Percentiles rank a stretch among this genome's conserved stretches.
phyloP scores from a whole-genome alignment of 92 coral and sea anemone genomes.

The Anthopleura xanthogrammica region DNA sequence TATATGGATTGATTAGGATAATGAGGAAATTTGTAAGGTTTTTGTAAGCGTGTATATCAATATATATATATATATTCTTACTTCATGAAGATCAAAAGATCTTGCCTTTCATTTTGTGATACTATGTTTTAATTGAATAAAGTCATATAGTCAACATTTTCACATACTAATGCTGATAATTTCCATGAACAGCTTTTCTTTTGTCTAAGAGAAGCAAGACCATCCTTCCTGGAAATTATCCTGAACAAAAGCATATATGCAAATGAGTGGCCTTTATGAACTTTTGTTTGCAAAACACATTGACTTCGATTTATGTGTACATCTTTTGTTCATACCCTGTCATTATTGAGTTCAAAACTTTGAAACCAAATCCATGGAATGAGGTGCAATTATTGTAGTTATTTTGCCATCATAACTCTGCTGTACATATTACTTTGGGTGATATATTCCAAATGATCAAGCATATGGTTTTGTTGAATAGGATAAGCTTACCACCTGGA shows the following conservation, averaged over 20 bases:
- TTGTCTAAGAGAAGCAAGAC: not conserved
- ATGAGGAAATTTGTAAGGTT: not conserved
- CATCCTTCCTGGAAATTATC: constrained; percentile 1
- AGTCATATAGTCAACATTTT: not conserved
- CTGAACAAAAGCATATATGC: constrained; percentile 12
- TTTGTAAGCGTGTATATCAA: not conserved
- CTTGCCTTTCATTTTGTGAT: not conserved
- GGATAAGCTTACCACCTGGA: not conserved
- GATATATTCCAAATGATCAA: not conserved
- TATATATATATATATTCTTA: not conserved
- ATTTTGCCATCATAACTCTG: no score
- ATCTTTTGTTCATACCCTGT: constrained; percentile 4
- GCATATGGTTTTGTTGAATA: not conserved
- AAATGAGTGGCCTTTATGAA: constrained; percentile 2
- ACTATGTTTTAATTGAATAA: not conserved
- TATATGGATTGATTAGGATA: not conserved
- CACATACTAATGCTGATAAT: not conserved
- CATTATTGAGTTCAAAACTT: not conserved
- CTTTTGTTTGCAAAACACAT: constrained; percentile 21
- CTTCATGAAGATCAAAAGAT: not conserved
- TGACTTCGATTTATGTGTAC: not conserved
- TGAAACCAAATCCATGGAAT: not conserved
- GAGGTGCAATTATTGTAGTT: not conserved
- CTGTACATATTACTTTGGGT: no score
- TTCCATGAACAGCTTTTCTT: not conserved